phyloP scores from a whole-genome alignment of 2,797 vertebrate species.

The Synaphobranchus kaupii region DNA sequence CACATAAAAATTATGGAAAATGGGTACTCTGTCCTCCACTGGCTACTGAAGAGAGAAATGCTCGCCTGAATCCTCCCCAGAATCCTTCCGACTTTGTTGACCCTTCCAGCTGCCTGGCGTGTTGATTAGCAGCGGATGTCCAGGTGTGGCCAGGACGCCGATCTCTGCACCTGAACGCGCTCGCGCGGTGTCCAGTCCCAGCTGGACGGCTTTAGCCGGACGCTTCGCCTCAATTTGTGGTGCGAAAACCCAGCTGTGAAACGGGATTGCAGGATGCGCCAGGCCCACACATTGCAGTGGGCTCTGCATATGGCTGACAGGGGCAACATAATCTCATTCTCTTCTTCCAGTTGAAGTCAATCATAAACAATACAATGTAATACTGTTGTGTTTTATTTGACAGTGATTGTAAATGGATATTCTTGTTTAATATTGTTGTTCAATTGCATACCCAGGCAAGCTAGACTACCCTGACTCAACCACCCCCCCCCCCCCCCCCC shows the following conservation, averaged over 20 bases:
- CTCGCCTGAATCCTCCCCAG: neutral
- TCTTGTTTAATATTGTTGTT: neutral
- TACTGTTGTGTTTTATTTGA: neutral
- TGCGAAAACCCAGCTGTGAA: neutral
- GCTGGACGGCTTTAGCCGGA: neutral
- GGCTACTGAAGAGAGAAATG: neutral
- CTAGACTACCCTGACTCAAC: neutral
- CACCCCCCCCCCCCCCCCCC: neutral
- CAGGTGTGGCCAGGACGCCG: neutral
- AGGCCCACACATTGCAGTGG: neutral
- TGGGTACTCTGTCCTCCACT: neutral
- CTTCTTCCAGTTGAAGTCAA: neutral
- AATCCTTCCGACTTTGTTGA: neutral
- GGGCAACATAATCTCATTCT: neutral
- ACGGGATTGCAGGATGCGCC: neutral
- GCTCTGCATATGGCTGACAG: neutral
- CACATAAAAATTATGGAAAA: neutral
- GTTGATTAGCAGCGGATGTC: neutral
- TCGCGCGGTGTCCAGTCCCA: neutral
- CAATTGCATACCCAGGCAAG: neutral
- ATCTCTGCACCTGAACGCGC: neutral
- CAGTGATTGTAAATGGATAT: neutral
- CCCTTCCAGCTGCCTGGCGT: neutral
- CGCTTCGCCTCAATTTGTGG: neutral
- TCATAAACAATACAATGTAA: neutral